These are phyloP conservation scores for Myotis pilosus DNA, from an alignment of 2,797 vertebrate genomes.

Conservation along the genomic window DNA sequence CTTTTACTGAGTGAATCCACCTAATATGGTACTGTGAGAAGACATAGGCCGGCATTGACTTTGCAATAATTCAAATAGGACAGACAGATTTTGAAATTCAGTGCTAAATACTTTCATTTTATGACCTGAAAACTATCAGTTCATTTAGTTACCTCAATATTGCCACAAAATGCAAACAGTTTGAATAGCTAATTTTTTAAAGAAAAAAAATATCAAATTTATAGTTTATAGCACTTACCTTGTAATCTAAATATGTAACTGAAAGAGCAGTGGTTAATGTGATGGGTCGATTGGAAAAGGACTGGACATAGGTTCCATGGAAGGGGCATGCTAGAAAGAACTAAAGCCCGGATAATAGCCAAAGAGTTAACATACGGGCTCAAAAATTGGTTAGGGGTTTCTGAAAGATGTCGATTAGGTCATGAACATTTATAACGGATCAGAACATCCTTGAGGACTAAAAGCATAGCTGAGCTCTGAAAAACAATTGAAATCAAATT, in stretches of 20 bases:
- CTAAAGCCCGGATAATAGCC: neutral
- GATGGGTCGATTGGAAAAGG: neutral
- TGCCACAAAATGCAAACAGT: neutral
- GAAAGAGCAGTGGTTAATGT: neutral
- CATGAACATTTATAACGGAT: neutral
- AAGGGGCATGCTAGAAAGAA: neutral
- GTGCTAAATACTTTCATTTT: constrained; percentile 55
- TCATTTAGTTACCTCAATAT: constrained; percentile 38
- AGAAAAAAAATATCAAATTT: neutral
- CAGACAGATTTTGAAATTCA: constrained; percentile 11
- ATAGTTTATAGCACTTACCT: neutral
- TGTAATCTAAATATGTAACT: neutral
- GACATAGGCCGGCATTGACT: neutral
- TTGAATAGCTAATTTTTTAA: constrained; percentile 37
- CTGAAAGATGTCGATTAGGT: neutral
- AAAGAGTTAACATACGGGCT: neutral
- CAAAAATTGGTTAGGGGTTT: neutral
- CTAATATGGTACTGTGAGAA: neutral
- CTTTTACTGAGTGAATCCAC: neutral
- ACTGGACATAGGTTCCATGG: neutral
- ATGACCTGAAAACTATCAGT: constrained; percentile 51
- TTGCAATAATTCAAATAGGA: constrained; percentile 35
- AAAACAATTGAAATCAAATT: constrained; percentile 53
- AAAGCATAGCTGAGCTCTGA: constrained; percentile 31
- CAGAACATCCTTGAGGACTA: constrained; percentile 1